Evolutionary conservation across 1,140 invertebrate species (phyloP).

Genomic region (Cryptotermes secundus): DNA sequence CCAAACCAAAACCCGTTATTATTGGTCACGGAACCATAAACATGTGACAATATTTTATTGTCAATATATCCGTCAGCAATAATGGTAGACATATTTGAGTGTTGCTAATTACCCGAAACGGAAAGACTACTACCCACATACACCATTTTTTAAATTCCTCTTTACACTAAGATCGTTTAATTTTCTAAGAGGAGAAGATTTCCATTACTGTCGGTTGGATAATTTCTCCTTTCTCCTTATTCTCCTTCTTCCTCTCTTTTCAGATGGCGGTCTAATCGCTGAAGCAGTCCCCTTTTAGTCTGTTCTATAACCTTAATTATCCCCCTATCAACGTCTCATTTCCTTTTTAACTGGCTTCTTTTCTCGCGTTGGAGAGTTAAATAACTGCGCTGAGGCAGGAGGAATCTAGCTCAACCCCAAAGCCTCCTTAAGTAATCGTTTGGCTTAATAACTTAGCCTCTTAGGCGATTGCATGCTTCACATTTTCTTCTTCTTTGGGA

Average conservation of each 20-base stretch:
- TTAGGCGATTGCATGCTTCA: not conserved
- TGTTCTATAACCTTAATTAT: not conserved
- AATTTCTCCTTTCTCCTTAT: not conserved
- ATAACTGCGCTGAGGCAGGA: not conserved
- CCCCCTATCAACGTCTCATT: not conserved
- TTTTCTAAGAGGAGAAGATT: not conserved
- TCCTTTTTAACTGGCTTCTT: not conserved
- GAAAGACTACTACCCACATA: not conserved
- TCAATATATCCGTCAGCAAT: no score
- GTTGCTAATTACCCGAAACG: not conserved
- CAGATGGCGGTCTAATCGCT: not conserved
- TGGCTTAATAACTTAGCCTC: not conserved
- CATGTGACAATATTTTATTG: no score
- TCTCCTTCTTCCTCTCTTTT: not conserved
- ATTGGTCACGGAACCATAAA: no score
- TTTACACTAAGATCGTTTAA: not conserved
- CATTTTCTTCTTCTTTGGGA: not conserved
- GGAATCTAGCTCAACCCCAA: not conserved
- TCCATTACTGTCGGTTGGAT: not conserved
- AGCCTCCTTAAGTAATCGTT: not conserved
- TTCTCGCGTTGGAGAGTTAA: not conserved
- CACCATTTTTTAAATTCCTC: not conserved
- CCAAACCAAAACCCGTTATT: no score
- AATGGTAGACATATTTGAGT: no score
- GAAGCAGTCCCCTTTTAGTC: not conserved